A percentile compares a stretch with the other conserved stretches of the same genome.
Evolutionary conservation across 2,888 invertebrate species (phyloP).

Genomic region (Camptogramma bilineatum): DNA sequence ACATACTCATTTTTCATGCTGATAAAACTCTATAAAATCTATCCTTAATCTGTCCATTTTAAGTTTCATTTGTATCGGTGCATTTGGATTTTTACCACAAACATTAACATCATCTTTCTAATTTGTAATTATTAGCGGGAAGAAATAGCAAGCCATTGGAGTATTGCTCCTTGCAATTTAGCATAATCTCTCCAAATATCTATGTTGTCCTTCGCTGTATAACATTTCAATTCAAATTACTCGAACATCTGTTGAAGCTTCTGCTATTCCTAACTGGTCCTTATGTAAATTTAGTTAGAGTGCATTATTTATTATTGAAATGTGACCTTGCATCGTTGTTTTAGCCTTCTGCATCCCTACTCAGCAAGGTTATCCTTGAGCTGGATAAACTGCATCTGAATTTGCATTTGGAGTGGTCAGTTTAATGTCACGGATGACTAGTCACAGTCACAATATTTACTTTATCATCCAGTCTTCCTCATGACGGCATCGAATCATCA

Average conservation of each 20-base stretch:
- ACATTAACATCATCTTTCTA: neutral
- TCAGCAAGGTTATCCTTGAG: conserved; percentile 28
- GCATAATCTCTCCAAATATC: conserved; percentile 6
- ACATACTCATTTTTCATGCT: too few species aligned
- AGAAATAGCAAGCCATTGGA: neutral
- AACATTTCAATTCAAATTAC: conserved; percentile 26
- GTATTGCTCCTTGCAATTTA: neutral
- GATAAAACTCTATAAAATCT: too few species aligned
- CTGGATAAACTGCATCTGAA: conserved; percentile 17
- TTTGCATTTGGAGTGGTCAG: conserved; percentile 10
- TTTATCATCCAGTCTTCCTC: neutral
- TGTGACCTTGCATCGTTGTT: conserved; percentile 27
- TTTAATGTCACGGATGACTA: conserved; percentile 11
- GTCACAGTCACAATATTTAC: neutral
- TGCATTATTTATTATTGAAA: conserved; percentile 26
- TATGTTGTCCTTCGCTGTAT: conserved; percentile 20
- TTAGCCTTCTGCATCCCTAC: conserved; percentile 21
- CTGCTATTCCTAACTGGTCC: conserved; percentile 17
- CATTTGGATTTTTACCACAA: too few species aligned
- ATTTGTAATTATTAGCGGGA: neutral
- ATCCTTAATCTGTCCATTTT: too few species aligned
- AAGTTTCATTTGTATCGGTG: too few species aligned
- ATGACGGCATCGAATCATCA: neutral
- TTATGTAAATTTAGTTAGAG: conserved; percentile 10
- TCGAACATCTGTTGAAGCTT: conserved; percentile 15